Evolutionary conservation across 2,113 vertebrate species (phyloP).

Genomic region (Melanostigma gelatinosum): DNA sequence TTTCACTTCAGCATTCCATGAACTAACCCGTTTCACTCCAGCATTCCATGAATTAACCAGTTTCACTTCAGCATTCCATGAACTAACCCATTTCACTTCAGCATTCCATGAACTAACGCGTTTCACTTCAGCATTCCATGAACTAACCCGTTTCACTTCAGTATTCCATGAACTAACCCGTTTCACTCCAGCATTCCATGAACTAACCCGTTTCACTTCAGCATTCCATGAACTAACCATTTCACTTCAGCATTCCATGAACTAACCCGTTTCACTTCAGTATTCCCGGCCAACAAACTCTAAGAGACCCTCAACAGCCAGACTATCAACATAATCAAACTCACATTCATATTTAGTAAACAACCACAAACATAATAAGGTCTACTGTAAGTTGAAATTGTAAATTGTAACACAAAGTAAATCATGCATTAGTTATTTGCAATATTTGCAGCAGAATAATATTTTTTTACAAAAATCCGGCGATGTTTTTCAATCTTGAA

Average conservation of each 20-base stretch:
- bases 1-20: neutral
- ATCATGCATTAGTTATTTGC: neutral
- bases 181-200: neutral
- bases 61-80: neutral
- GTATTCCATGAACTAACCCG: neutral
- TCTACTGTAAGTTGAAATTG: neutral
- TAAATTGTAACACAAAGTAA: neutral
- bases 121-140: neutral
- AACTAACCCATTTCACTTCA: too few species aligned
- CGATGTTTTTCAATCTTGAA: neutral
- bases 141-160: too few species aligned
- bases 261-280: neutral
- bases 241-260: neutral
- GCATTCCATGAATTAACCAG: neutral
- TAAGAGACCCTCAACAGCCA: neutral
- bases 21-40: too few species aligned
- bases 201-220: too few species aligned
- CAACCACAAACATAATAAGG: neutral
- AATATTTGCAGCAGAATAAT: neutral
- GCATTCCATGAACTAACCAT: neutral
- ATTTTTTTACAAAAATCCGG: neutral
- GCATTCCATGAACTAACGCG: neutral
- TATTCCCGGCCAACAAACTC: neutral
- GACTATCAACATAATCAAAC: neutral
- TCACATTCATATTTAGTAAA: constrained; percentile 1